Evolutionary conservation across 2,888 invertebrate genomes (phyloP).

Genomic region (Mesodorylaimus sp.): DNA sequence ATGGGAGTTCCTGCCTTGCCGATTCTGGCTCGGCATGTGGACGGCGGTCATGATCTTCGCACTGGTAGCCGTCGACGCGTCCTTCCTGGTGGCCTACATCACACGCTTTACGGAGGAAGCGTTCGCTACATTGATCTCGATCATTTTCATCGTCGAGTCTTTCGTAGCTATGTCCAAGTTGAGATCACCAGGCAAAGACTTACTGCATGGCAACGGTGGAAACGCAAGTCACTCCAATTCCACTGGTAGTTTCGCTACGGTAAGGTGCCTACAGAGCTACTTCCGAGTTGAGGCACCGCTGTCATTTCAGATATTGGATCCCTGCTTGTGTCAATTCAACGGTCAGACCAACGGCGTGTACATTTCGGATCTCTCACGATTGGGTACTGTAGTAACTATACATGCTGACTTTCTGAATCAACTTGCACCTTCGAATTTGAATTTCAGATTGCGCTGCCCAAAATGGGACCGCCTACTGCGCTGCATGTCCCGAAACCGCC

Average conservation of each 20-base stretch:
- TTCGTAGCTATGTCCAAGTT: slow-evolving; percentile 35
- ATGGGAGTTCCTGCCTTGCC: slow-evolving; percentile 22
- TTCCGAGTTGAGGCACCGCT: too few species aligned
- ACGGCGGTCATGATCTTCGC: slow-evolving; percentile 21
- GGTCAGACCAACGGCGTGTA: too few species aligned
- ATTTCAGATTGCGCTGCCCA: slow-evolving; percentile 15
- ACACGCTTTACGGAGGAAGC: slow-evolving; percentile 29
- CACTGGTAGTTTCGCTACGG: too few species aligned
- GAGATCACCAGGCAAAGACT: too few species aligned
- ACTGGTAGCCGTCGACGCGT: slow-evolving; percentile 24
- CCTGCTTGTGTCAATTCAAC: too few species aligned
- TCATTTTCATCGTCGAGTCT: slow-evolving; percentile 25
- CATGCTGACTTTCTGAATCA: too few species aligned
- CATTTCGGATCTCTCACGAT: too few species aligned
- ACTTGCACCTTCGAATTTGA: too few species aligned
- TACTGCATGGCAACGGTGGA: slow-evolving; percentile 43
- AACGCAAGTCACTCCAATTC: too few species aligned
- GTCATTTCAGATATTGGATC: too few species aligned
- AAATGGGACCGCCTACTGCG: slow-evolving; percentile 16
- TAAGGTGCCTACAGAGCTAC: too few species aligned
- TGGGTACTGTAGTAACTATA: too few species aligned
- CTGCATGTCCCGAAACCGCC: slow-evolving; percentile 25
- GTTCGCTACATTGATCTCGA: slow-evolving; percentile 24
- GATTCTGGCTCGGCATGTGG: slow-evolving; percentile 31
- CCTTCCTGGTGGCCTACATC: slow-evolving; percentile 27